These are phyloP conservation scores for Pentalonia nigronervosa DNA, from an alignment of 1,140 invertebrate species.

Conservation along the genomic window DNA sequence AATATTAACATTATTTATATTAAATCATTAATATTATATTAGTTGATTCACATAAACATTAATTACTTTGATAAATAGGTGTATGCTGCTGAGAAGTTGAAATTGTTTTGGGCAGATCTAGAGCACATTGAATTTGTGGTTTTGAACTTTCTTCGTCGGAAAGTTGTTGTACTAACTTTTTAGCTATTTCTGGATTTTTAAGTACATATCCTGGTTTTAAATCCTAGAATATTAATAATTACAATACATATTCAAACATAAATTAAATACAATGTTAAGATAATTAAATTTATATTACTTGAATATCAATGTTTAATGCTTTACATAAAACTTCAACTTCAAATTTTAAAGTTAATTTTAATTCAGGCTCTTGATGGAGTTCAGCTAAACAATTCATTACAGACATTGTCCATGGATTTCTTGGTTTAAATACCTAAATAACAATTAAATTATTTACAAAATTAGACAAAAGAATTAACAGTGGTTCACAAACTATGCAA, in stretches of 20 bases:
- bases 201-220: slow-evolving; percentile 77
- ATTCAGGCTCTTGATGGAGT: slow-evolving; percentile 92
- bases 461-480: not conserved
- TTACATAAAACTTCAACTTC: slow-evolving; percentile 99
- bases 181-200: slow-evolving; percentile 80
- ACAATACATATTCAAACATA: not conserved
- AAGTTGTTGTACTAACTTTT: slow-evolving; percentile 81
- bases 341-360: slow-evolving; percentile 96
- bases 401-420: slow-evolving; percentile 98
- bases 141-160: slow-evolving; percentile 74
- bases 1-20: not conserved
- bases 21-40: not conserved
- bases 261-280: not conserved
- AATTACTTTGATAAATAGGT: slow-evolving; percentile 23
- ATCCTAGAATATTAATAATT: slow-evolving; percentile 9
- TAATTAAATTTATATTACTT: slow-evolving; percentile 65
- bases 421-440: slow-evolving; percentile 86
- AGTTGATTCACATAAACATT: not conserved
- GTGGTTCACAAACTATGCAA: not conserved
- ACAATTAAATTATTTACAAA: not conserved
- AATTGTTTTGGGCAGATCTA: slow-evolving; percentile 61
- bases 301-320: slow-evolving; percentile 89
- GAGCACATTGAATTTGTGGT: slow-evolving; percentile 62
- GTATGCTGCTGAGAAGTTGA: slow-evolving; percentile 18
- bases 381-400: slow-evolving; percentile 98